Evolutionary conservation across 2,797 vertebrate species (phyloP).

Genomic region (Aldrovandia affinis): DNA sequence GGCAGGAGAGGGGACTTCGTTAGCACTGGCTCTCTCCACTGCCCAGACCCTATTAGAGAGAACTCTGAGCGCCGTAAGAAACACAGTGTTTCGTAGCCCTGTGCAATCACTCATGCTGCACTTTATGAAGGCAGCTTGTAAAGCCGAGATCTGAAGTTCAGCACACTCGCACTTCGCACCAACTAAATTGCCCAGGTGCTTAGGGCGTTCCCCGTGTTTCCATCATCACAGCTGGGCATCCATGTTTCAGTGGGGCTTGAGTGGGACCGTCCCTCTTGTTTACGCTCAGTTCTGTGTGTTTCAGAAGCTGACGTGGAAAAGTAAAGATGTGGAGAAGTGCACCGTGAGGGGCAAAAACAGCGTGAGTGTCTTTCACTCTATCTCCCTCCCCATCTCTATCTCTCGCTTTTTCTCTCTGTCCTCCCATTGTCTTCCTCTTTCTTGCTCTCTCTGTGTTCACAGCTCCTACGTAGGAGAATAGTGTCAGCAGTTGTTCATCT

Average conservation of each 20-base stretch:
- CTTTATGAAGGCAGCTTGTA: background rate
- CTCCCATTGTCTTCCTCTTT: slow-evolving; percentile 24
- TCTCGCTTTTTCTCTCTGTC: slow-evolving; percentile 29
- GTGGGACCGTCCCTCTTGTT: background rate
- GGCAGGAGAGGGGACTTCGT: slow-evolving; percentile 5
- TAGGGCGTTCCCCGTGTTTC: background rate
- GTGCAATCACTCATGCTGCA: background rate
- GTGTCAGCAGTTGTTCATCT: slow-evolving; percentile 39
- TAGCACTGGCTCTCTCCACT: slow-evolving; percentile 4
- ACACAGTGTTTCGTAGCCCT: background rate
- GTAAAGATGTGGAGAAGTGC: slow-evolving; percentile 82
- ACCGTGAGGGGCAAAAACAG: slow-evolving; percentile 83
- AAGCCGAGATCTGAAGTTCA: slow-evolving; percentile 1
- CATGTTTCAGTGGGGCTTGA: background rate
- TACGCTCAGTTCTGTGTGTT: slow-evolving; percentile 49
- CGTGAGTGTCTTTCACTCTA: slow-evolving; percentile 67
- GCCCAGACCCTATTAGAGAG: slow-evolving; percentile 22
- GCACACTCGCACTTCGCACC: background rate
- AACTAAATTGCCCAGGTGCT: background rate
- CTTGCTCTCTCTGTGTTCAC: slow-evolving; percentile 24
- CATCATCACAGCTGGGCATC: background rate
- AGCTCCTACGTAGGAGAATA: background rate
- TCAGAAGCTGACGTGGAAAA: slow-evolving; percentile 83
- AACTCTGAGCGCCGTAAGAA: background rate
- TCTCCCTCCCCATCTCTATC: slow-evolving; percentile 14